phyloP scores from a whole-genome alignment of 2,888 invertebrate species.

The Polietes domitor region DNA sequence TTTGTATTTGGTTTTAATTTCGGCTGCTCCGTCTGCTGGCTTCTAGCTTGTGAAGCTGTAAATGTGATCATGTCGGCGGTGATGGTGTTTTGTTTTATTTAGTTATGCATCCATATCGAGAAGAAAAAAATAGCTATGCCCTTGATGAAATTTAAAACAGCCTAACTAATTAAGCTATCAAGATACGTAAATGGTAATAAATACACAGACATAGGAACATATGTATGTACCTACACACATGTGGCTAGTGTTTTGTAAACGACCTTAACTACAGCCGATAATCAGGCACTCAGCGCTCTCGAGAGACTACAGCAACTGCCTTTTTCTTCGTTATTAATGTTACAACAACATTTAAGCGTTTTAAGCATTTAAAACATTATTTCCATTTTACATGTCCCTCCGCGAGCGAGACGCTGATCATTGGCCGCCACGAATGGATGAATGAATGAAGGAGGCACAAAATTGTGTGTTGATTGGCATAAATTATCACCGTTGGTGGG shows the following conservation, averaged over 20 bases:
- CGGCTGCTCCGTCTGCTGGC: neutral
- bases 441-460: constrained; percentile 20
- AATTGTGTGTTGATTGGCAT: constrained; percentile 64
- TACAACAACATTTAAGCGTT: constrained; percentile 13
- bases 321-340: constrained; percentile 16
- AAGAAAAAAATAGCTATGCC: constrained; percentile 16
- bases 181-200: constrained; percentile 62
- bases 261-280: constrained; percentile 1
- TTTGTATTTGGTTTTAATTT: neutral
- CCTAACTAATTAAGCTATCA: constrained; percentile 64
- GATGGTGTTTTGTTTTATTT: neutral
- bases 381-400: neutral
- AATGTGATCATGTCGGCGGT: neutral
- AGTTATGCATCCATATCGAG: no score
- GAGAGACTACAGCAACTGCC: neutral
- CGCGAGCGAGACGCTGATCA: neutral
- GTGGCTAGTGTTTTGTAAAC: neutral
- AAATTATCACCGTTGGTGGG: constrained; percentile 65
- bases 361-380: constrained; percentile 13
- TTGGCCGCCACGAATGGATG: neutral
- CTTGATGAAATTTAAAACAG: constrained; percentile 56
- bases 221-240: no score
- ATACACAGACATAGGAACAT: no score
- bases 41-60: neutral
- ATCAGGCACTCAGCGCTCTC: constrained; percentile 11